These are phyloP conservation scores for Lordiphosa andalusiaca DNA, from an alignment of 2,888 invertebrate genomes.

Conservation along the genomic window DNA sequence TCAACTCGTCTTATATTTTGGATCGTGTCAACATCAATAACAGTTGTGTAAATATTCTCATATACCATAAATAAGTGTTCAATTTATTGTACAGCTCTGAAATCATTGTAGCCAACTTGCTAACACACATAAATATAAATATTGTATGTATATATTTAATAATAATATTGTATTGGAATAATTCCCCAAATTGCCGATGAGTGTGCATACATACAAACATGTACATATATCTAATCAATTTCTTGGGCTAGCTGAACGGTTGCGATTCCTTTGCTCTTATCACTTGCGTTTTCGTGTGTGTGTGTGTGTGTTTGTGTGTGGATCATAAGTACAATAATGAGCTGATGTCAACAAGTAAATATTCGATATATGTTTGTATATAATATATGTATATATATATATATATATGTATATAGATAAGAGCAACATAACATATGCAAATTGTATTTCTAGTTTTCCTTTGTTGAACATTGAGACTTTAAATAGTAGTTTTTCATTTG, in stretches of 20 bases:
- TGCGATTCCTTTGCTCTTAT: conserved; percentile 47
- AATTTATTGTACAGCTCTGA: conserved; percentile 31
- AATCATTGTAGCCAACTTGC: conserved; percentile 18
- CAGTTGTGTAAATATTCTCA: conserved; percentile 38
- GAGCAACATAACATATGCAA: too few relatives aligned
- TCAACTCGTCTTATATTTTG: conserved; percentile 12
- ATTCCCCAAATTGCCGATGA: conserved; percentile 32
- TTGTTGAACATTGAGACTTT: conserved; percentile 24
- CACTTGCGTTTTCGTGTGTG: conserved; percentile 7
- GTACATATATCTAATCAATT: conserved; percentile 29
- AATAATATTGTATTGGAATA: conserved; percentile 24
- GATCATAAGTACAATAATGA: conserved; percentile 44
- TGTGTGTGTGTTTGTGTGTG: conserved; percentile 24
- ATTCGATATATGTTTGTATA: conserved; percentile 16
- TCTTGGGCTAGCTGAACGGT: conserved; percentile 54
- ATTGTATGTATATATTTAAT: conserved; percentile 19
- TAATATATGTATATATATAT: conserved; percentile 17
- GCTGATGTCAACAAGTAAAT: conserved; percentile 28
- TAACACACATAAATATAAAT: conserved; percentile 44
- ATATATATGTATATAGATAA: conserved; percentile 16
- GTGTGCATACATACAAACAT: conserved; percentile 16
- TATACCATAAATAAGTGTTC: conserved; percentile 49
- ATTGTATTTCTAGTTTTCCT: not conserved
- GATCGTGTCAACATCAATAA: conserved; percentile 58
- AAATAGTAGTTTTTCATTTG: conserved; percentile 8